Conservation (phyloP, 2,888 invertebrate genomes). For the Philereme vetulata region DNA sequence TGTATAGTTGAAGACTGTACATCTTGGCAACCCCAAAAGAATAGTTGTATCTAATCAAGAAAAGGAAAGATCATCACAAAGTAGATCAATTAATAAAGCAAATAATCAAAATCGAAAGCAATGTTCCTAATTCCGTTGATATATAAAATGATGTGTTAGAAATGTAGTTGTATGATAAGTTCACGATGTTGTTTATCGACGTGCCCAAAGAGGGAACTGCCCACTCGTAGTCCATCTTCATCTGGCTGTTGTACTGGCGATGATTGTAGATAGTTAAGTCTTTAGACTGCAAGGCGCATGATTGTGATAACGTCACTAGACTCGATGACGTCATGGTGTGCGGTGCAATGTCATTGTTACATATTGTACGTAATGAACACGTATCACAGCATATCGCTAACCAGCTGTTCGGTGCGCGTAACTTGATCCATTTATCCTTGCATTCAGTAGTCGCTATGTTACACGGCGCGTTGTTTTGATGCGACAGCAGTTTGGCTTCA, state of each 20-base stretch:
- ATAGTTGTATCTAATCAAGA: too few species aligned
- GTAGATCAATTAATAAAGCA: too few species aligned
- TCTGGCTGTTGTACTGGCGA: slow-evolving; percentile 7
- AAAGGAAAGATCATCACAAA: too few species aligned
- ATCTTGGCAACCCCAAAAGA: too few species aligned
- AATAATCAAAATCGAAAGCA: too few species aligned
- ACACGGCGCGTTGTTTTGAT: slow-evolving; percentile 23
- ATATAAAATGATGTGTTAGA: too few species aligned
- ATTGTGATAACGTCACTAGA: slow-evolving; percentile 21
- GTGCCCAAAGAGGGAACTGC: slow-evolving; percentile 1
- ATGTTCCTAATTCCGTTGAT: too few species aligned
- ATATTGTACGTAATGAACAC: slow-evolving; percentile 28
- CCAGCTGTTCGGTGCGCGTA: slow-evolving; percentile 29
- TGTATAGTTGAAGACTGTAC: too few species aligned
- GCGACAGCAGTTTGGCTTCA: slow-evolving; percentile 31
- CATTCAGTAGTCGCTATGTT: slow-evolving; percentile 18
- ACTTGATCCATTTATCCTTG: slow-evolving; percentile 25
- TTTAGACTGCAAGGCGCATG: slow-evolving; percentile 28
- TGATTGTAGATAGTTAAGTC: slow-evolving; percentile 28
- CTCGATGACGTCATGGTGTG: slow-evolving; percentile 25
- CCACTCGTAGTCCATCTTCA: slow-evolving; percentile 10
- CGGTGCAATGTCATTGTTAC: slow-evolving; percentile 26
- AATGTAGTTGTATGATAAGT: neutral
- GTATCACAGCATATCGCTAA: slow-evolving; percentile 27
- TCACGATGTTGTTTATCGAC: slow-evolving; percentile 19